phyloP scores from a whole-genome alignment of 2,888 invertebrate species.

The Thelaira solivaga region DNA sequence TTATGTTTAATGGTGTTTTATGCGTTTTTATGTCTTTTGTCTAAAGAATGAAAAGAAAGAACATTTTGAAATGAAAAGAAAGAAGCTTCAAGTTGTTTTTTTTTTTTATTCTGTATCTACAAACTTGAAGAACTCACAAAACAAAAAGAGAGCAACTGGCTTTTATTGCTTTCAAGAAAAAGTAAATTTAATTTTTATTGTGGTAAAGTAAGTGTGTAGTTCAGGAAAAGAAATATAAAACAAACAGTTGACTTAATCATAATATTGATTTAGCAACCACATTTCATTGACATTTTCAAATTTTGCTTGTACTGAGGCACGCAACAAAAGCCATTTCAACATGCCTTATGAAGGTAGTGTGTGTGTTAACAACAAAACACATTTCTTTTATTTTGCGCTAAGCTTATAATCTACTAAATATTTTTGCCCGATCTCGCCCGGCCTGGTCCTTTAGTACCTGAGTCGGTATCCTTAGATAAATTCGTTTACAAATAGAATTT shows the following conservation, averaged over 20 bases:
- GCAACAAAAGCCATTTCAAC: slow-evolving; percentile 49
- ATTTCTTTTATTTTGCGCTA: too few relatives aligned
- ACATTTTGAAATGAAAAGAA: neutral
- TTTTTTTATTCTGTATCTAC: neutral
- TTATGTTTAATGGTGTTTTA: slow-evolving; percentile 68
- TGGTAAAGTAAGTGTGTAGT: too few relatives aligned
- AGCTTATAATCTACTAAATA: too few relatives aligned
- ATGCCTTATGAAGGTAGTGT: too few relatives aligned
- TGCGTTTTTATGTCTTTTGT: slow-evolving; percentile 56
- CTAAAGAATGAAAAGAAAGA: slow-evolving; percentile 16
- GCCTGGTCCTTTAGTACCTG: too few relatives aligned
- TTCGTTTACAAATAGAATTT: too few relatives aligned
- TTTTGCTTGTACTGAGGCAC: too few relatives aligned
- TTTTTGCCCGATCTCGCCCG: too few relatives aligned
- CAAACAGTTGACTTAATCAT: neutral
- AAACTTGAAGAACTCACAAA: neutral
- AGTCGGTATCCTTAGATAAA: too few relatives aligned
- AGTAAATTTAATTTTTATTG: slow-evolving; percentile 7
- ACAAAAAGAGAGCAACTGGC: neutral
- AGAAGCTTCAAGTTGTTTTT: neutral
- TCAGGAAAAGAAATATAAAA: neutral
- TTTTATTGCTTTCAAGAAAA: slow-evolving; percentile 10
- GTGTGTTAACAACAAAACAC: too few relatives aligned
- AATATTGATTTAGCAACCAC: neutral
- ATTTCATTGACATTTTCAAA: neutral